Evolutionary conservation across 2,888 invertebrate species (phyloP).

Genomic region (Neoascia interrupta): DNA sequence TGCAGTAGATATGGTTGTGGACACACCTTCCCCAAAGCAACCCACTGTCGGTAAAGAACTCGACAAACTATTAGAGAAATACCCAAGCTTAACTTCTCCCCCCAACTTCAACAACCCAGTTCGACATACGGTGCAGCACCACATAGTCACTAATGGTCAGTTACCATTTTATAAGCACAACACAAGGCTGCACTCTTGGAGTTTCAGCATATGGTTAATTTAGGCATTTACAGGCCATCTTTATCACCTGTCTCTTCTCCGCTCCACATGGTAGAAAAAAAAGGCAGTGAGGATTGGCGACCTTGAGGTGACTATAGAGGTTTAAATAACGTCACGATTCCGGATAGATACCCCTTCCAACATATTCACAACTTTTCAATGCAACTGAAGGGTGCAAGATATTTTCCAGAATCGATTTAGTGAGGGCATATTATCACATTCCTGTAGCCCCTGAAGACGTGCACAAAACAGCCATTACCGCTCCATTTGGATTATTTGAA

Average conservation of each 20-base stretch:
- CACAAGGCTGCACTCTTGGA: slow-evolving; percentile 31
- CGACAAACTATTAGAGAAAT: slow-evolving; percentile 4
- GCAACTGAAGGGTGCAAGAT: slow-evolving; percentile 8
- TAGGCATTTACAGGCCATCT: slow-evolving; percentile 44
- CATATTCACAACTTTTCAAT: slow-evolving; percentile 32
- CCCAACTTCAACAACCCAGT: slow-evolving; percentile 22
- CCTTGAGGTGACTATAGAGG: slow-evolving; percentile 32
- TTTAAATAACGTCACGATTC: slow-evolving; percentile 15
- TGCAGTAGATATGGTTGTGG: slow-evolving; percentile 11
- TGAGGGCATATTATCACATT: slow-evolving; percentile 72
- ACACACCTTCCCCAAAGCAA: slow-evolving; percentile 13
- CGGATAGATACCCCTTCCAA: slow-evolving; percentile 18
- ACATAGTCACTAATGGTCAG: slow-evolving; percentile 35
- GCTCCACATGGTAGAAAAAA: slow-evolving; percentile 38
- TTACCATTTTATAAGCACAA: slow-evolving; percentile 36
- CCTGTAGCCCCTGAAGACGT: slow-evolving; percentile 69
- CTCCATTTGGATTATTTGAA: slow-evolving; percentile 75
- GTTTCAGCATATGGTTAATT: slow-evolving; percentile 32
- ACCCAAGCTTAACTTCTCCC: not conserved
- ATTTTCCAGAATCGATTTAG: slow-evolving; percentile 21
- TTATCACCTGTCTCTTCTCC: slow-evolving; percentile 28
- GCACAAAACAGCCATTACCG: slow-evolving; percentile 67
- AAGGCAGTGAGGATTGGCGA: slow-evolving; percentile 14
- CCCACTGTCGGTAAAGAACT: not conserved
- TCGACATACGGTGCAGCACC: too few species aligned